These are phyloP conservation scores for Streptopelia turtur DNA, from an alignment of 2,797 vertebrate genomes.

Conservation along the genomic window DNA sequence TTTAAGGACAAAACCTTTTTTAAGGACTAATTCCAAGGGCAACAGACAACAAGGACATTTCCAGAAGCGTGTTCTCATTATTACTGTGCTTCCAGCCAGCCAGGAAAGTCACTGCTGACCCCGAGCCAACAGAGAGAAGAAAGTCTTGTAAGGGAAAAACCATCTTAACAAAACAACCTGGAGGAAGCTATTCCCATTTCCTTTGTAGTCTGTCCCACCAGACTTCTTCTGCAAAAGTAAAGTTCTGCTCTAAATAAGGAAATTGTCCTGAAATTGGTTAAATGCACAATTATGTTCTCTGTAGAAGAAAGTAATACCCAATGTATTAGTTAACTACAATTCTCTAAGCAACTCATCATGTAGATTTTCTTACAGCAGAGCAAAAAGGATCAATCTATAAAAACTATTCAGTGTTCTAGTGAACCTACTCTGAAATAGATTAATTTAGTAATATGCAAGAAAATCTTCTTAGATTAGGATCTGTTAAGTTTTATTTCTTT, in stretches of 20 bases:
- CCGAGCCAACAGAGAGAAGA: slow-evolving; percentile 5
- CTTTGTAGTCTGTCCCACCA: background rate
- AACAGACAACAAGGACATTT: slow-evolving; percentile 37
- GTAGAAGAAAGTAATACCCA: background rate
- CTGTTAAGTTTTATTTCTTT: background rate
- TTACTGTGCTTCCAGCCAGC: background rate
- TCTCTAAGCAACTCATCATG: background rate
- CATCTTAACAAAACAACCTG: background rate
- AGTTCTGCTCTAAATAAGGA: background rate
- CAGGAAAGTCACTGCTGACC: slow-evolving; percentile 49
- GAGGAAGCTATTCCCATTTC: background rate
- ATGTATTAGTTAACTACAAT: background rate
- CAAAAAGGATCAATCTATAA: background rate
- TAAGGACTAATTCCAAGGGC: slow-evolving; percentile 18
- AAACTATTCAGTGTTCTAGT: background rate
- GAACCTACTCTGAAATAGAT: background rate
- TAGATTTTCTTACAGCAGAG: background rate
- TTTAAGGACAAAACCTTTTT: background rate
- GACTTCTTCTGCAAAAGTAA: background rate
- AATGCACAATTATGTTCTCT: background rate
- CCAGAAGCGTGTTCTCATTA: slow-evolving; percentile 40
- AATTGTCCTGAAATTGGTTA: background rate
- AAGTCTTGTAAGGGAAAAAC: slow-evolving; percentile 40
- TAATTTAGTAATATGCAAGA: background rate
- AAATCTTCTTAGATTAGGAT: background rate